A percentile compares a stretch with the other conserved stretches of the same genome.
These are phyloP conservation scores for Nannoperca australis DNA, from an alignment of 2,797 vertebrate genomes.

Conservation along the genomic window DNA sequence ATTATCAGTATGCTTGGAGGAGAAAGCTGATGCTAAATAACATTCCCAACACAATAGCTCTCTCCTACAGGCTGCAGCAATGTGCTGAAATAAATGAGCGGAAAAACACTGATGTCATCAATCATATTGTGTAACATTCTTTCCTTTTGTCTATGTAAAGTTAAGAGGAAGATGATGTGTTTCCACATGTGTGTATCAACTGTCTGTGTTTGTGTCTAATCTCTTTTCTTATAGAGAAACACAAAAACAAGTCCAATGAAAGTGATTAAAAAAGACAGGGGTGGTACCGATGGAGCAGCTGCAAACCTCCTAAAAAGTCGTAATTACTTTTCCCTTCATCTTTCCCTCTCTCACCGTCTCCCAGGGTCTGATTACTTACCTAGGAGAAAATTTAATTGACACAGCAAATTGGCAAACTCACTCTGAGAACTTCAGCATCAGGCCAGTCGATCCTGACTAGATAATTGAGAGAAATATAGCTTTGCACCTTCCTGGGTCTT, in stretches of 20 bases:
- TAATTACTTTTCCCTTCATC: constrained; percentile 82
- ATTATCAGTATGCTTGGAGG: constrained; percentile 24
- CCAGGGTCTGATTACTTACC: constrained; percentile 81
- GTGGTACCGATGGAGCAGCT: constrained; percentile 67
- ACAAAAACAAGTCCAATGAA: constrained; percentile 69
- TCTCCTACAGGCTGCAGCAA: constrained; percentile 19
- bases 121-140: constrained; percentile 47
- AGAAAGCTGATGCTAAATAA: constrained; percentile 40
- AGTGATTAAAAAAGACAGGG: constrained; percentile 77
- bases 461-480: constrained; percentile 77
- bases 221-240: constrained; percentile 49
- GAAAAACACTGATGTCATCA: constrained; percentile 60
- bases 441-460: constrained; percentile 71
- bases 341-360: constrained; percentile 58
- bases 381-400: constrained; percentile 84
- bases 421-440: constrained; percentile 70
- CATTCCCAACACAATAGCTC: constrained; percentile 22
- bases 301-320: constrained; percentile 71
- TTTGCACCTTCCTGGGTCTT: constrained; percentile 61
- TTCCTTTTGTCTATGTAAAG: constrained; percentile 13
- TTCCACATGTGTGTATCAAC: constrained; percentile 28
- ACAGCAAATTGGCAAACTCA: constrained; percentile 83
- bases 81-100: constrained; percentile 34
- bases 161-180: constrained; percentile 12
- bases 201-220: constrained; percentile 59